These are phyloP conservation scores for Promerops cafer DNA, from an alignment of 2,113 vertebrate species.

Conservation along the genomic window DNA sequence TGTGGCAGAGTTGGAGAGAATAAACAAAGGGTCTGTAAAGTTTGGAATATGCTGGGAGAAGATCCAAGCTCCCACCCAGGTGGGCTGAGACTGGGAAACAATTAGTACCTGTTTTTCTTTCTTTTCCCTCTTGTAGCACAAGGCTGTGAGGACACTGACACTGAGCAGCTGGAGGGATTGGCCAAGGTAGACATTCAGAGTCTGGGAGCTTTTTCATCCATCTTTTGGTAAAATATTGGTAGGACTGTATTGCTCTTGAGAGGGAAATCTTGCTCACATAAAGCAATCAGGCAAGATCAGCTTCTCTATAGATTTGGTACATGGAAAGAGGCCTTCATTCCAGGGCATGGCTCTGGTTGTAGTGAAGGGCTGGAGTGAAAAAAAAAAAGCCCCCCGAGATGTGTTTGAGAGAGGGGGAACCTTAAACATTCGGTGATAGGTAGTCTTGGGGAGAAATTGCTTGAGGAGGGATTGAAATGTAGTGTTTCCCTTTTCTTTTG, in stretches of 20 bases:
- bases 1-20: neutral
- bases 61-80: neutral
- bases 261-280: neutral
- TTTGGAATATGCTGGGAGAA: neutral
- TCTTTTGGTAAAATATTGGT: neutral
- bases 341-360: neutral
- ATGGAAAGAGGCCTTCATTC: neutral
- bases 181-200: neutral
- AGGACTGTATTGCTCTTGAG: rapidly evolving
- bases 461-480: neutral
- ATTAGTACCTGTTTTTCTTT: neutral
- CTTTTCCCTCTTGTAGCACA: neutral
- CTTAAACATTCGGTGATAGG: neutral
- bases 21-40: neutral
- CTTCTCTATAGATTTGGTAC: rapidly evolving
- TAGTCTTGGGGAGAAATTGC: neutral
- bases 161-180: neutral
- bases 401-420: neutral
- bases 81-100: neutral
- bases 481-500: neutral
- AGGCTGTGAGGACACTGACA: neutral
- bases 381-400: neutral
- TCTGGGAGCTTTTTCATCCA: neutral
- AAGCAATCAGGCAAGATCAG: neutral
- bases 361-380: neutral